Percentiles rank a stretch among this genome's conserved stretches.
phyloP scores from a whole-genome alignment of 2,797 vertebrate species.

The Pseudotriccus pelzelni region DNA sequence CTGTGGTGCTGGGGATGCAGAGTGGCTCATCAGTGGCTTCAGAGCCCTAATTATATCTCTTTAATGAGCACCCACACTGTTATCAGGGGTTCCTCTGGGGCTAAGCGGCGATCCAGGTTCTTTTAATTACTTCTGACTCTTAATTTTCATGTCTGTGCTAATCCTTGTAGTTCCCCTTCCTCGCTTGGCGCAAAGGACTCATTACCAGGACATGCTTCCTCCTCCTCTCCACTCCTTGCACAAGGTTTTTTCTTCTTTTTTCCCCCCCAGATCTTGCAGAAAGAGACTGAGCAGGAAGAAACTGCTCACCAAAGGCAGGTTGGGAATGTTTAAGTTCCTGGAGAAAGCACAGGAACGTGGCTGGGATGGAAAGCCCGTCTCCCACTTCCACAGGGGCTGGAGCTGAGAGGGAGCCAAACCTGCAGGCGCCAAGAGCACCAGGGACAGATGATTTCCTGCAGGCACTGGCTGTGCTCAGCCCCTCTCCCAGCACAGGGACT shows the following conservation, averaged over 20 bases:
- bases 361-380: not conserved
- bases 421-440: fast-evolving
- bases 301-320: not conserved
- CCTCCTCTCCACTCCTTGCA: not conserved
- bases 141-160: not conserved
- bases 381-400: not conserved
- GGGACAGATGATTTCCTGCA: fast-evolving
- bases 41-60: conserved; percentile 55
- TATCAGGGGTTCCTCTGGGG: conserved; percentile 36
- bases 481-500: not conserved
- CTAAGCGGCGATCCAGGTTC: not conserved
- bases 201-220: not conserved
- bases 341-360: fast-evolving
- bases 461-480: not conserved
- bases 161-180: conserved; percentile 3
- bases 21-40: conserved; percentile 19
- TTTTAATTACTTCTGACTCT: conserved; percentile 62
- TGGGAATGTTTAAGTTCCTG: not conserved
- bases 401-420: not conserved
- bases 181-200: not conserved
- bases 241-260: not conserved
- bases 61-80: conserved; percentile 66
- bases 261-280: fast-evolving
- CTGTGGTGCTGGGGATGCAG: not conserved
- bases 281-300: not conserved